Evolutionary conservation across 2,888 invertebrate species (phyloP).

Genomic region (Abscondita cerata): DNA sequence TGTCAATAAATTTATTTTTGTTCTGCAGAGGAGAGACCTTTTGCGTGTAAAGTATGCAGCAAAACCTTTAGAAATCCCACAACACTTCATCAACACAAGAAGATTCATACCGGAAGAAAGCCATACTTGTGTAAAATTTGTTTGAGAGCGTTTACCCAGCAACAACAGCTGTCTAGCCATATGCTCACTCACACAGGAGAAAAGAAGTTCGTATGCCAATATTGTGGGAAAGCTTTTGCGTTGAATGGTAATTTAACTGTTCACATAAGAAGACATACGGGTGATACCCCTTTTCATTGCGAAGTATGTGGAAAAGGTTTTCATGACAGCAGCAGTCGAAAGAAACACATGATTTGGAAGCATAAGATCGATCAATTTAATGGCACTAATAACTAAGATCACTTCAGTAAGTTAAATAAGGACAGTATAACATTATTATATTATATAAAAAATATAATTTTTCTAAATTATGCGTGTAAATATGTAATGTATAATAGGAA

Average conservation of each 20-base stretch:
- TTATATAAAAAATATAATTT: no score
- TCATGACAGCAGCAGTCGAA: conserved; percentile 18
- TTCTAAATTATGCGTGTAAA: no score
- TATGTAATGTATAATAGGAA: no score
- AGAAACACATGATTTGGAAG: conserved; percentile 11
- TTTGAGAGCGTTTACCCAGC: conserved; percentile 48
- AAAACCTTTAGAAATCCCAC: conserved; percentile 17
- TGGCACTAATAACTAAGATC: no score
- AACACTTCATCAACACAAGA: conserved; percentile 43
- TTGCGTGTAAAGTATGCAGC: conserved; percentile 1
- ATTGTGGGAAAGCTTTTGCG: conserved; percentile 48
- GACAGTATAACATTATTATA: no score
- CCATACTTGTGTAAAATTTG: conserved; percentile 57
- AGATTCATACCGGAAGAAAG: conserved; percentile 55
- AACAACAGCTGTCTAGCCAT: conserved; percentile 47
- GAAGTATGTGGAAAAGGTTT: conserved; percentile 29
- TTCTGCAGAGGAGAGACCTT: conserved; percentile 15
- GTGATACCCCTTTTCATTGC: conserved; percentile 32
- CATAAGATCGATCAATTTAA: not conserved
- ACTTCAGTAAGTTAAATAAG: no score
- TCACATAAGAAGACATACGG: conserved; percentile 22
- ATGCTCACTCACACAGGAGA: conserved; percentile 48
- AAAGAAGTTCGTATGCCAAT: conserved; percentile 42
- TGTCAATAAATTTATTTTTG: not conserved
- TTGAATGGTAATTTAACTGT: conserved; percentile 40